Evolutionary conservation across 2,888 invertebrate genomes (phyloP).

Genomic region (Cynaeus angustus): DNA sequence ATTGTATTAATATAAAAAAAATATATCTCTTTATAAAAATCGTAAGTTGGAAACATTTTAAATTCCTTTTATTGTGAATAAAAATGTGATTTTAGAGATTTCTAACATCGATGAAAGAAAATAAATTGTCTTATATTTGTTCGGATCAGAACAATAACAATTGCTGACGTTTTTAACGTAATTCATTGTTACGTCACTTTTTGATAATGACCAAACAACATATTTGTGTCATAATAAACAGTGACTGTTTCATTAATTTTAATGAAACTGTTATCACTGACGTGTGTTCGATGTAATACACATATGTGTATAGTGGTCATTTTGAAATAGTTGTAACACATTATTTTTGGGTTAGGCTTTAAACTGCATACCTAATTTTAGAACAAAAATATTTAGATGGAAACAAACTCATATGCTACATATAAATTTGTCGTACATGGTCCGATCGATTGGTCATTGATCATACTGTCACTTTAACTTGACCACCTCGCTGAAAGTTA

Average conservation of each 20-base stretch:
- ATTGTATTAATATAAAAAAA: too few species aligned
- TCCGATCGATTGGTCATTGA: too few species aligned
- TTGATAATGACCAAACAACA: not conserved
- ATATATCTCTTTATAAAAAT: too few species aligned
- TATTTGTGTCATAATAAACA: not conserved
- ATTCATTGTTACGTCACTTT: not conserved
- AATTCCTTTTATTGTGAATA: too few species aligned
- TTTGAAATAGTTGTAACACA: not conserved
- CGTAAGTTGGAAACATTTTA: too few species aligned
- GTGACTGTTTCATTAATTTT: not conserved
- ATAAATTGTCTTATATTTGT: not conserved
- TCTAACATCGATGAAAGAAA: not conserved
- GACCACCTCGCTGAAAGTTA: too few species aligned
- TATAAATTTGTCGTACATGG: too few species aligned
- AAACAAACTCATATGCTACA: too few species aligned
- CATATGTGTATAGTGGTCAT: not conserved
- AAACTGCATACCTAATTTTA: not conserved
- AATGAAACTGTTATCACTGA: not conserved
- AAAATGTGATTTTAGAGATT: too few species aligned
- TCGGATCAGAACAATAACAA: not conserved
- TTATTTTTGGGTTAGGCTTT: not conserved
- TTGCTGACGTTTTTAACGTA: slow-evolving; percentile 2
- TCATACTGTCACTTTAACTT: too few species aligned
- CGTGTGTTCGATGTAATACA: not conserved
- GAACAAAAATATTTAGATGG: too few species aligned